These are phyloP conservation scores for Chelmon rostratus DNA, from an alignment of 2,797 vertebrate genomes.

Conservation along the genomic window DNA sequence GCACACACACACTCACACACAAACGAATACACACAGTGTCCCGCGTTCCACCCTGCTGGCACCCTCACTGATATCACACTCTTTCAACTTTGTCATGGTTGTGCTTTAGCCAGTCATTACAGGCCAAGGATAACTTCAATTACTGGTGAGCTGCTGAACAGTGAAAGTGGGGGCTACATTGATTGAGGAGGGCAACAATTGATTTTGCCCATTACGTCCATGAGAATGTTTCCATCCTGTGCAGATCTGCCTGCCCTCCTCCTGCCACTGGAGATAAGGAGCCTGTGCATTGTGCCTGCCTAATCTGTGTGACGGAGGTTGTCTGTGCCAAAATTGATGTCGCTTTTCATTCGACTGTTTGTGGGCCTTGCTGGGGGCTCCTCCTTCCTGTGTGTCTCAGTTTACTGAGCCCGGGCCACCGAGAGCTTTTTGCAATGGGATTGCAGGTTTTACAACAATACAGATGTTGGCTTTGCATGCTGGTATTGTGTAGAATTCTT, in stretches of 20 bases:
- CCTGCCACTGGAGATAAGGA: conserved; percentile 99
- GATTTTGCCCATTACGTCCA: conserved; percentile 99
- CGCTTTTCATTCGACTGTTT: conserved; percentile 98
- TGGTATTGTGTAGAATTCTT: conserved; percentile 64
- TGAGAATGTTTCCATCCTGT: conserved; percentile 99
- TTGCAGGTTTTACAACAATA: conserved; percentile 85
- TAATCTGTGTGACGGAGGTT: conserved; percentile 99
- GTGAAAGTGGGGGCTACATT: conserved; percentile 99
- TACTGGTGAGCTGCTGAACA: conserved; percentile 99
- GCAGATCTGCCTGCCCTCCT: conserved; percentile 99
- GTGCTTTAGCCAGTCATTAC: conserved; percentile 97
- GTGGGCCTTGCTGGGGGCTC: conserved; percentile 93
- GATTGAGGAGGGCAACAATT: conserved; percentile 99
- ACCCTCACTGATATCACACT: conserved; percentile 95
- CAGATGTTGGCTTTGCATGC: conserved; percentile 84
- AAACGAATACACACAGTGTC: conserved; percentile 57
- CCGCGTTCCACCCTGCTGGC: conserved; percentile 93
- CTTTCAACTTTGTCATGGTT: conserved; percentile 98
- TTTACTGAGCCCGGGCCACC: conserved; percentile 86
- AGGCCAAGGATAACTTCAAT: conserved; percentile 99
- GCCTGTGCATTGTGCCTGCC: conserved; percentile 98
- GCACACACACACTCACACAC: conserved; percentile 22
- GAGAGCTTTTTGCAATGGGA: conserved; percentile 86
- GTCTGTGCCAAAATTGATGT: conserved; percentile 99
- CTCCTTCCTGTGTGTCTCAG: conserved; percentile 87